These are phyloP conservation scores for Latrodectus elegans DNA, from an alignment of 2,888 invertebrate genomes.

Conservation along the genomic window DNA sequence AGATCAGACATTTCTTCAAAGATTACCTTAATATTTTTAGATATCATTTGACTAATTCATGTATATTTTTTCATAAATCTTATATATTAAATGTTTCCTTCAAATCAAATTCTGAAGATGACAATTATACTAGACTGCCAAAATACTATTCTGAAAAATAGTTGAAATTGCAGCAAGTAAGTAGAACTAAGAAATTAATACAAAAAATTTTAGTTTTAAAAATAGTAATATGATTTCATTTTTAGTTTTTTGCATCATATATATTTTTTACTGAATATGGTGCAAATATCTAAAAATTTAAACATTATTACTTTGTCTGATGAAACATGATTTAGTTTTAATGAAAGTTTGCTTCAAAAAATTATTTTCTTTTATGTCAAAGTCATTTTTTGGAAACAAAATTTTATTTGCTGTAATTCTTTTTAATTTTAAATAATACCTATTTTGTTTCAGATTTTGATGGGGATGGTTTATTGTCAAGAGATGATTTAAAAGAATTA, in stretches of 20 bases:
- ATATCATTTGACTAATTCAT: too few relatives aligned
- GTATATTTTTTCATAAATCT: too few relatives aligned
- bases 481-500: slow-evolving; percentile 87
- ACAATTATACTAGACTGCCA: too few relatives aligned
- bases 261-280: not conserved
- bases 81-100: too few relatives aligned
- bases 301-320: not conserved
- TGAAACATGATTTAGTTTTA: not conserved
- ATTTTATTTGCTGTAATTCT: not conserved
- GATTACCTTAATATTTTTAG: too few relatives aligned
- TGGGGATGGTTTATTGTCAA: slow-evolving; percentile 93
- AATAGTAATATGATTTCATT: too few relatives aligned
- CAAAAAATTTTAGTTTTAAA: too few relatives aligned
- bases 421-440: not conserved
- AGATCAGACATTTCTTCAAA: too few relatives aligned
- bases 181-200: too few relatives aligned
- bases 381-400: not conserved
- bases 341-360: not conserved
- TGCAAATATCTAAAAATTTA: not conserved
- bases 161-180: too few relatives aligned
- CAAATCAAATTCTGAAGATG: too few relatives aligned
- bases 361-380: not conserved
- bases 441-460: slow-evolving; percentile 83
- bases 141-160: too few relatives aligned
- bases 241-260: not conserved